Base-by-base conservation (phyloP, 1,140 invertebrate genomes). In the Brachionus manjavacas region DNA sequence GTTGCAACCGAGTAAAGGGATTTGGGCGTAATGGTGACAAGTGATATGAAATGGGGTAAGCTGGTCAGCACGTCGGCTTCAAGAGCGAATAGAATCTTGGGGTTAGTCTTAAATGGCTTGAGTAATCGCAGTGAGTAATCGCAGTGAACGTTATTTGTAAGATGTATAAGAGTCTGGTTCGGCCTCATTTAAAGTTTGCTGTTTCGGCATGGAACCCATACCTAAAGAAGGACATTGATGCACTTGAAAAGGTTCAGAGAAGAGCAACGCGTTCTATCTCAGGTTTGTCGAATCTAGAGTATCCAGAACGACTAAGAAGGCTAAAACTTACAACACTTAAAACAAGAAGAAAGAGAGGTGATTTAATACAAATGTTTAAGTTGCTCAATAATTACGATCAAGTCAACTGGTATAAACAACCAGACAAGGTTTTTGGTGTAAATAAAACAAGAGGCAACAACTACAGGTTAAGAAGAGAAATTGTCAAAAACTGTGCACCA, bases 161-260 rank as follows among this genome's bases (percentile, higher is more conserved):
- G 14, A 20, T 79, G n/a, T 79, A 79, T 16, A 79, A 7, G 23
- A 55, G 23, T 79, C 8, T 79, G 3, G 76, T 79, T 12, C 20
- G 76, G 41, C 43, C 76, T 16, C 46, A 39, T 49, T 20, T 83
- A 23, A 85, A 86, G 23, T 86, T 85, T 76, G 84, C 85, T 1
- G 84, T 81, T n/a, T 55, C 85, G 12, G 84, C 83, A 1, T 86
- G 85, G 84, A 84, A 85, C 49, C 85, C 85, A 14, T 76, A 85
- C 49, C 39, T 68, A 1, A 16, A 84, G 14, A 7, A 43, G 12
- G 60, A 85, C 60, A 83, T 85, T 14, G 11, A 85, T 11, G 70
- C 43, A 2, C 35, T 86, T 25, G 86, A 86, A 64, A 85, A 74
- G 60, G 83, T 87, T 0, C 86, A 87, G 79, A 64, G 84, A n/a